Conservation (phyloP, 2,797 vertebrate genomes). For the Poliocrania exsul region DNA sequence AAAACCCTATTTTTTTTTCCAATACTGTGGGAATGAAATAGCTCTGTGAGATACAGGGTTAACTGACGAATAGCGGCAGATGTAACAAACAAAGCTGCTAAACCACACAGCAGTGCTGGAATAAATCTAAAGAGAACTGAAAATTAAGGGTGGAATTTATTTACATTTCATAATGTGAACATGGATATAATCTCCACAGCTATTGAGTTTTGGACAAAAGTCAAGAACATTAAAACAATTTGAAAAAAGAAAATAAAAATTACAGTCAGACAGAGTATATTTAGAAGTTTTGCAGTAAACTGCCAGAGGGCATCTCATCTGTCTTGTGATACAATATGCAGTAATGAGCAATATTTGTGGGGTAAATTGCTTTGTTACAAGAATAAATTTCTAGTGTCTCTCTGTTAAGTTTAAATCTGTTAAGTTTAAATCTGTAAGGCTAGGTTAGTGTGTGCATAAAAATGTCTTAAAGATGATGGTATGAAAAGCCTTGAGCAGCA, state of each 20-base stretch:
- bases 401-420: not conserved
- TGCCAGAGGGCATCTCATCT: not conserved
- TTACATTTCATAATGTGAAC: not conserved
- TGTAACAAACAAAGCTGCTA: not conserved
- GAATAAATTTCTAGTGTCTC: not conserved
- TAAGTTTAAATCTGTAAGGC: not conserved
- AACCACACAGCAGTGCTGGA: not conserved
- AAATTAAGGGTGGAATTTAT: not conserved
- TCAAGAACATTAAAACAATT: not conserved
- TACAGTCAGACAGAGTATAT: not conserved
- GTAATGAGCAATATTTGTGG: not conserved
- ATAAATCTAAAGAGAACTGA: not conserved
- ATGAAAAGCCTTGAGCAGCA: not conserved
- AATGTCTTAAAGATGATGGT: not conserved
- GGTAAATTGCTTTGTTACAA: not conserved
- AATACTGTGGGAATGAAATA: not conserved
- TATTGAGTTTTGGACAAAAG: not conserved
- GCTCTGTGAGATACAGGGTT: not conserved
- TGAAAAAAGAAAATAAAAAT: slow-evolving; percentile 9
- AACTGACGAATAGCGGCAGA: not conserved
- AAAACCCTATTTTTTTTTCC: not conserved
- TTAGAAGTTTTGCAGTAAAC: not conserved
- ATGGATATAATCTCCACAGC: not conserved
- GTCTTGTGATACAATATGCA: not conserved
- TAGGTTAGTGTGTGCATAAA: not conserved